Conservation (phyloP, 2,888 invertebrate species). For the Pachycephus smyrnensis region DNA sequence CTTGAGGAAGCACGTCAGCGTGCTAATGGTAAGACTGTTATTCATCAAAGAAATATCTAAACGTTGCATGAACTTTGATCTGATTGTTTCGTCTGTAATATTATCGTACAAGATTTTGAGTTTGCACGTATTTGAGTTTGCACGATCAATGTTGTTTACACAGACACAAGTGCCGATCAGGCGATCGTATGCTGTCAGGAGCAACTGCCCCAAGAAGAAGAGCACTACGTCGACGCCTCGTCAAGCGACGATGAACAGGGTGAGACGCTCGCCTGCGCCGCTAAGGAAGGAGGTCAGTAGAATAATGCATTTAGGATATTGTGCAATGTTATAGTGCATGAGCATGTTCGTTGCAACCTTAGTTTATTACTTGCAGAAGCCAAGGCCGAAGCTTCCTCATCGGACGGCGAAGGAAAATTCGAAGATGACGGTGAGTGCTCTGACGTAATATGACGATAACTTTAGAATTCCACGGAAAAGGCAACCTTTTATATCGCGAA, state of each 20-base stretch:
- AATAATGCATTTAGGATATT: neutral
- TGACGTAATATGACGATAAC: neutral
- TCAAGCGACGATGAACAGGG: constrained; percentile 63
- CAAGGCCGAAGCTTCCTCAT: constrained; percentile 61
- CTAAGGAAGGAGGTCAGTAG: constrained; percentile 72
- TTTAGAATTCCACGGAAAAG: neutral
- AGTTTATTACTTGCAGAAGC: constrained; percentile 54
- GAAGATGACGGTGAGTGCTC: constrained; percentile 56
- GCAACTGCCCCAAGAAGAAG: constrained; percentile 53
- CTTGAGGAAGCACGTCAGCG: constrained; percentile 90
- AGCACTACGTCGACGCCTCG: constrained; percentile 60
- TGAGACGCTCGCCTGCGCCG: constrained; percentile 59
- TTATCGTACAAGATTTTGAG: neutral
- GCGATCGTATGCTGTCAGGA: constrained; percentile 72
- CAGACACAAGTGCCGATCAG: constrained; percentile 76
- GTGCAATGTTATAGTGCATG: constrained; percentile 24
- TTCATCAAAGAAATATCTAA: constrained; percentile 8
- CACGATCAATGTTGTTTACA: constrained; percentile 3
- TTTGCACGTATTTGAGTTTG: neutral
- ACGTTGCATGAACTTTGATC: constrained; percentile 25
- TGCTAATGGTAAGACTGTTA: constrained; percentile 80
- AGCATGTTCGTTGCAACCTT: constrained; percentile 45
- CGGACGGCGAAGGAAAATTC: constrained; percentile 59
- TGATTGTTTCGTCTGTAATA: constrained; percentile 36
- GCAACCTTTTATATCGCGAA: neutral